Evolutionary conservation across 2,888 invertebrate species (phyloP).

Genomic region (Euclidia mi): DNA sequence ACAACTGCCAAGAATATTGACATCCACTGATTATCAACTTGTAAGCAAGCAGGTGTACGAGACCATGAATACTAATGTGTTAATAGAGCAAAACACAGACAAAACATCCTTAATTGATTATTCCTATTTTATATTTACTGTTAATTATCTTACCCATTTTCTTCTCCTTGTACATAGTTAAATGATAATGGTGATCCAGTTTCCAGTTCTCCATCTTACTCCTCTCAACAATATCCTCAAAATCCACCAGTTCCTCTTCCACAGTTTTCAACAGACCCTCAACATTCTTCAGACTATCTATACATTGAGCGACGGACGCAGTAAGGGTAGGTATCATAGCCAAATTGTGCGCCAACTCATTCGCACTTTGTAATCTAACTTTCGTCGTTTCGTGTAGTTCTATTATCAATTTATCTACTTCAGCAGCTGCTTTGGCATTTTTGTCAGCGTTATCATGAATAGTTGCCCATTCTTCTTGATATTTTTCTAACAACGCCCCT

Average conservation of each 20-base stretch:
- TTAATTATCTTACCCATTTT: slow-evolving; percentile 93
- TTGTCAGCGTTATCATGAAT: slow-evolving; percentile 92
- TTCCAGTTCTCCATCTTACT: slow-evolving; percentile 93
- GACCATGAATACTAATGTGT: too few relatives aligned
- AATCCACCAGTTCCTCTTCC: slow-evolving; percentile 91
- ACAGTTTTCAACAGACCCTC: slow-evolving; percentile 91
- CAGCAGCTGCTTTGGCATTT: slow-evolving; percentile 91
- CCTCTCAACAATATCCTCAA: slow-evolving; percentile 93
- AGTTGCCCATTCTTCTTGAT: slow-evolving; percentile 93
- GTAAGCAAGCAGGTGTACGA: too few relatives aligned
- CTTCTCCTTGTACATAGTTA: slow-evolving; percentile 92
- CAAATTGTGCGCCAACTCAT: slow-evolving; percentile 77
- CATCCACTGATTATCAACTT: too few relatives aligned
- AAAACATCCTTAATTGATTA: too few relatives aligned
- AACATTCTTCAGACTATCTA: slow-evolving; percentile 86
- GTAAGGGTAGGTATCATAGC: slow-evolving; percentile 78
- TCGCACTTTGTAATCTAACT: slow-evolving; percentile 72
- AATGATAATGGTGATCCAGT: slow-evolving; percentile 92
- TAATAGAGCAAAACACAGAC: too few relatives aligned
- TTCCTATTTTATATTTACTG: too few relatives aligned
- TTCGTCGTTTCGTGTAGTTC: slow-evolving; percentile 76
- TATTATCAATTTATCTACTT: slow-evolving; percentile 81
- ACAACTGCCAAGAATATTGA: too few relatives aligned
- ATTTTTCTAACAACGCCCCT: slow-evolving; percentile 92
- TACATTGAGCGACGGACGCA: slow-evolving; percentile 85